Base-by-base conservation (phyloP, 2,113 vertebrate genomes). In the Carlito syrichta region DNA sequence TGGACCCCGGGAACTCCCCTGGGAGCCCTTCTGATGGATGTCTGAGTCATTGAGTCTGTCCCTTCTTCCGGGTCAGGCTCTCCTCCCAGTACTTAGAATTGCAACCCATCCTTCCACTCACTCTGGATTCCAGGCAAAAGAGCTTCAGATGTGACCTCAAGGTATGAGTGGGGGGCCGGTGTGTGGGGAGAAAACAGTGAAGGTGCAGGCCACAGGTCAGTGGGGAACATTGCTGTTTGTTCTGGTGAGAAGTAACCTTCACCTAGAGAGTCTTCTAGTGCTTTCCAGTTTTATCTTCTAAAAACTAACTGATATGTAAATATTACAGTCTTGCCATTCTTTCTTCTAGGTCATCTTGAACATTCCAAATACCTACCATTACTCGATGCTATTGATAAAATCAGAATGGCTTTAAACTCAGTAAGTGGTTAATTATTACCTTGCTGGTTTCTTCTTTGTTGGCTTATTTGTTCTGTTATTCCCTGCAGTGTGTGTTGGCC, bases 391-490 rank as follows among this genome's bases (percentile, higher is more conserved):
- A 92, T 93, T 97, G 96, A 95, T 95, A 79, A 86, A 89, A 60
- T 9, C 93, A 95, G 92, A 90, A 99, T 99, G 98, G 98, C 95
- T 96, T 97, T 98, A 50, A 86, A 96, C 79, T 87, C 89, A 94
- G 98, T 99, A 97, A 98, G 98, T 98, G 91, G 96, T 94, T 71
- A 91, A 95, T 96, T n/a, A 87, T 79, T 97, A 58, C 0, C 0
- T 79, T 90, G 54, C 77, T 14, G 30, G 5, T 8, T 32, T 22
- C 76, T 30, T 40, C 32, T 35, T 25, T 3, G 63, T 30, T 54
- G 19, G 48, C n/a, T 50, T 19, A 0, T 8, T 50, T 76, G 82
- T 85, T 73, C 93, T 78, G 60, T 5, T 58, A 0, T 0, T 83
- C 40, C n/a, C 54, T n/a, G 2, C 5, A 14, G 11, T 32, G 6